These are phyloP conservation scores for Bos javanicus DNA, from an alignment of 2,113 vertebrate genomes.

Conservation along the genomic window DNA sequence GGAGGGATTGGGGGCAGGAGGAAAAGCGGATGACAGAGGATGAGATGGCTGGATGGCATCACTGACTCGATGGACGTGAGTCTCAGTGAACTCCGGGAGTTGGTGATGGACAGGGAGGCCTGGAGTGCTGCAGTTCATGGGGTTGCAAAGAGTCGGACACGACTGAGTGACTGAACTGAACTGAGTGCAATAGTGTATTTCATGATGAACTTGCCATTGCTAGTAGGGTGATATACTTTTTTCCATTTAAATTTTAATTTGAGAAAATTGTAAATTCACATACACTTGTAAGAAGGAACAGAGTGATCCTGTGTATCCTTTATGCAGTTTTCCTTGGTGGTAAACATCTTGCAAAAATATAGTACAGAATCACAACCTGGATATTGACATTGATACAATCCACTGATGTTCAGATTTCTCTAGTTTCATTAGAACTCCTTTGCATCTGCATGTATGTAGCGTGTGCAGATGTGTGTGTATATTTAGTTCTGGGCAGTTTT, in stretches of 20 bases:
- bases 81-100: too few species aligned
- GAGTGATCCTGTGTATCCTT: not conserved
- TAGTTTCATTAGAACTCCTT: not conserved
- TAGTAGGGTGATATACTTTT: not conserved
- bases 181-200: not conserved
- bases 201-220: not conserved
- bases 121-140: too few species aligned
- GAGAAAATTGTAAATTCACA: not conserved
- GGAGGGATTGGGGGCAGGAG: too few species aligned
- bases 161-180: too few species aligned
- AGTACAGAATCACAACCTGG: not conserved
- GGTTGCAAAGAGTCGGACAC: too few species aligned
- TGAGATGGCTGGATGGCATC: too few species aligned
- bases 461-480: not conserved
- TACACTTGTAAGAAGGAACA: not conserved
- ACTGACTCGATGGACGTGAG: too few species aligned
- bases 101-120: too few species aligned
- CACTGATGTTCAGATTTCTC: not conserved
- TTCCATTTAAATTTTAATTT: not conserved
- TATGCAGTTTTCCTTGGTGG: not conserved
- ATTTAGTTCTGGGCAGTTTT: not conserved
- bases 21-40: too few species aligned
- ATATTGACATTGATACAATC: not conserved
- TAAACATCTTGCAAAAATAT: not conserved
- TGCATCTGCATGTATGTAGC: not conserved